A percentile compares a stretch with the other conserved stretches of the same genome.
phyloP scores from a whole-genome alignment of 1,140 invertebrate genomes.

The Polypedilum pembai region DNA sequence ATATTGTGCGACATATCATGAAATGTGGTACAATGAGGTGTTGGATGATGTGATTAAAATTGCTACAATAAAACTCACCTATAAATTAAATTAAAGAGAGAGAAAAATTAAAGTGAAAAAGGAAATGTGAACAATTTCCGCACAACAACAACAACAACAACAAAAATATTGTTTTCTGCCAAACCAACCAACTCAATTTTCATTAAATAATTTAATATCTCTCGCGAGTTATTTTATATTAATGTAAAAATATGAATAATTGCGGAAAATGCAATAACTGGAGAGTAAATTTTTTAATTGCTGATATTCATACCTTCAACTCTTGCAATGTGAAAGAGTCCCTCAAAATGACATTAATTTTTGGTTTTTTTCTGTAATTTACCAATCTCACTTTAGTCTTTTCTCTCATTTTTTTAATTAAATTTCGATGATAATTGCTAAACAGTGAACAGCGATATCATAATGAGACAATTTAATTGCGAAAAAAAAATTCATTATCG shows the following conservation, averaged over 20 bases:
- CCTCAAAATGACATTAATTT: constrained; percentile 13
- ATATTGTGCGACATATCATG: too few relatives aligned
- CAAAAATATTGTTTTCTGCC: too few relatives aligned
- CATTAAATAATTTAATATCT: too few relatives aligned
- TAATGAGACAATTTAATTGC: constrained; percentile 18
- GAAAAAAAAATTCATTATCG: background rate
- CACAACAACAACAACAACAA: too few relatives aligned
- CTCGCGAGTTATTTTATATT: background rate
- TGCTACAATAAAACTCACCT: too few relatives aligned
- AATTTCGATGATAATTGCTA: constrained; percentile 12
- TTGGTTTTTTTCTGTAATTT: background rate
- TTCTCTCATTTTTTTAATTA: background rate
- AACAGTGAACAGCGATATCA: background rate
- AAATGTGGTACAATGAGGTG: too few relatives aligned
- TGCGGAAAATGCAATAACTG: background rate
- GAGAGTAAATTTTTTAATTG: constrained; percentile 9
- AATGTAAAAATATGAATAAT: background rate
- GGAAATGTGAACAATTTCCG: background rate
- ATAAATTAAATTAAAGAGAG: too few relatives aligned
- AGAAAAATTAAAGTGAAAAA: background rate
- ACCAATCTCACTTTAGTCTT: background rate
- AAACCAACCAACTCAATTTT: too few relatives aligned
- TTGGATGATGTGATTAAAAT: too few relatives aligned
- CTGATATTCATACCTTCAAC: background rate
- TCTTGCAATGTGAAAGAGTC: background rate